phyloP scores from a whole-genome alignment of 1,140 invertebrate species.

The Meteorus sp. region DNA sequence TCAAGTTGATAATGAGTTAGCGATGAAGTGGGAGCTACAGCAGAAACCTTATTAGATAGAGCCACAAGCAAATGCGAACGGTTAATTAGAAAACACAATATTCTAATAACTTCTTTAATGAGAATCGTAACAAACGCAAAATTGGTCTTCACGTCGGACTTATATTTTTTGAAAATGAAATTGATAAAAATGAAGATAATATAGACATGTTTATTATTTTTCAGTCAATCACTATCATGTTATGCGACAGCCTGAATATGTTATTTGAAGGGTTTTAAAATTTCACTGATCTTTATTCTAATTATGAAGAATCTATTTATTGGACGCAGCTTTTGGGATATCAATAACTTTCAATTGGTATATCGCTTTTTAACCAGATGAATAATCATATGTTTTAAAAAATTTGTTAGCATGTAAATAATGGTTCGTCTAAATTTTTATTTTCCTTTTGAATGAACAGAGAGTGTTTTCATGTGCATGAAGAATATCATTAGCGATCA shows the following conservation, averaged over 20 bases:
- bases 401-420: conserved; percentile 8
- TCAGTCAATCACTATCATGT: conserved; percentile 36
- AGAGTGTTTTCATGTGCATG: not conserved
- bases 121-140: conserved; percentile 34
- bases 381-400: conserved; percentile 6
- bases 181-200: conserved; percentile 35
- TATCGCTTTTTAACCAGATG: conserved; percentile 14
- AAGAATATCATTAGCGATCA: not conserved
- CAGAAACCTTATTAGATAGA: conserved; percentile 51
- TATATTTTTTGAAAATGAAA: conserved; percentile 52
- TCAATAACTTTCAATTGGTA: conserved; percentile 18
- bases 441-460: not conserved
- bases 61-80: conserved; percentile 49
- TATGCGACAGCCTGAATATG: conserved; percentile 38
- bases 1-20: conserved; percentile 46
- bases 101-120: conserved; percentile 52
- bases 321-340: conserved; percentile 10
- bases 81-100: conserved; percentile 48
- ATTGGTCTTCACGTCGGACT: conserved; percentile 47
- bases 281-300: conserved; percentile 31
- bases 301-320: conserved; percentile 5
- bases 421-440: not conserved
- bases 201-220: conserved; percentile 44
- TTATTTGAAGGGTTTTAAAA: conserved; percentile 32
- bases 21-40: conserved; percentile 46